Conservation (phyloP, 2,888 invertebrate species). For the Eupeodes luniger region DNA sequence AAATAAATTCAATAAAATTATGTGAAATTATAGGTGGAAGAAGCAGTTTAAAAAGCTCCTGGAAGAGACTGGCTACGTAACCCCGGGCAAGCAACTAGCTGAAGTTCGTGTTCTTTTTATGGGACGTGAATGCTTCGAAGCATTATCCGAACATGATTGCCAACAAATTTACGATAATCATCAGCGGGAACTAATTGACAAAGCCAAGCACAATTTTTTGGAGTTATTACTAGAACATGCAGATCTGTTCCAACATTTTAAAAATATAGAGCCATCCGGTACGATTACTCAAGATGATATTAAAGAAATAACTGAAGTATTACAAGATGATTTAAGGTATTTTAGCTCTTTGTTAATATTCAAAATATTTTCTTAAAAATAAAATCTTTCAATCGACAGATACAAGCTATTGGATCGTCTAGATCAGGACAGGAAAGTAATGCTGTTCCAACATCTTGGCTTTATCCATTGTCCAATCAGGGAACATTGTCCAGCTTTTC, state of each 20-base stretch:
- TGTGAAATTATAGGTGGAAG: constrained; percentile 89
- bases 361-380: background rate
- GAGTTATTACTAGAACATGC: constrained; percentile 96
- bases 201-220: constrained; percentile 95
- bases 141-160: constrained; percentile 94
- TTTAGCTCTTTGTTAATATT: constrained; percentile 21
- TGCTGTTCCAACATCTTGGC: constrained; percentile 97
- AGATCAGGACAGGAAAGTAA: constrained; percentile 96
- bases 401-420: constrained; percentile 97
- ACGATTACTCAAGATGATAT: constrained; percentile 97
- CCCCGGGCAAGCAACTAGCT: constrained; percentile 95
- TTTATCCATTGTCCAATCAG: constrained; percentile 97
- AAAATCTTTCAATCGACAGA: constrained; percentile 84
- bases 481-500: constrained; percentile 96
- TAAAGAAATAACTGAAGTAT: constrained; percentile 94
- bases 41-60: constrained; percentile 96
- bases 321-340: constrained; percentile 96
- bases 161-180: constrained; percentile 97
- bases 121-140: constrained; percentile 97
- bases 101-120: constrained; percentile 96
- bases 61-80: constrained; percentile 97
- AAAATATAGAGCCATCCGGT: constrained; percentile 94
- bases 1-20: constrained; percentile 13
- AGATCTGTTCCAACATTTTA: constrained; percentile 96
- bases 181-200: constrained; percentile 94